Conservation (phyloP, 2,888 invertebrate species). For the Andrena trimmerana region DNA sequence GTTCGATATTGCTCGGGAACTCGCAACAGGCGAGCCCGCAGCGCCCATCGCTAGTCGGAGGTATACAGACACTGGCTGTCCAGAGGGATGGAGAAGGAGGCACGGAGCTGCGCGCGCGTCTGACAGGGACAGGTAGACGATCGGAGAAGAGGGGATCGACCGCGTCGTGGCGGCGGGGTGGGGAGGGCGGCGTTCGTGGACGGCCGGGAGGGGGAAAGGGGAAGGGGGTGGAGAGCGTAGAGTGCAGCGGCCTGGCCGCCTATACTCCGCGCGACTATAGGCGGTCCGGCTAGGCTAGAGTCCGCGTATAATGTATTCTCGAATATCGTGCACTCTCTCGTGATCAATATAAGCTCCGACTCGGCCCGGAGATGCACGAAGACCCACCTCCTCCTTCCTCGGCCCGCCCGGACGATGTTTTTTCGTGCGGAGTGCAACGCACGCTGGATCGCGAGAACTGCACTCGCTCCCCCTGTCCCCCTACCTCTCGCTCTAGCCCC, state of each 20-base stretch:
- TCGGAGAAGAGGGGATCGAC: conserved; percentile 17
- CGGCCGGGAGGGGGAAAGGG: not conserved
- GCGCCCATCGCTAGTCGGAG: conserved; percentile 36
- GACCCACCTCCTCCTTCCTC: conserved; percentile 70
- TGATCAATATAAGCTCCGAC: conserved; percentile 84
- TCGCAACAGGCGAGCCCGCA: conserved; percentile 9
- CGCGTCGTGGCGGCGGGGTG: not conserved
- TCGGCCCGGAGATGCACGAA: conserved; percentile 80
- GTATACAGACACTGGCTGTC: conserved; percentile 9
- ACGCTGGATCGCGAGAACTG: conserved; percentile 73
- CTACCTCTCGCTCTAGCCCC: not conserved
- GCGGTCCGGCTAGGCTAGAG: conserved; percentile 75
- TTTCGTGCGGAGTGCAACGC: conserved; percentile 74
- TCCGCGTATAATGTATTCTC: conserved; percentile 77
- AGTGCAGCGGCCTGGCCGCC: conserved; percentile 75
- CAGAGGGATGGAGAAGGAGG: conserved; percentile 7
- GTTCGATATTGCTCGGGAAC: conserved; percentile 19
- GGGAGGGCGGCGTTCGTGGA: conserved; percentile 9
- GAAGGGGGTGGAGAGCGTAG: conserved; percentile 25
- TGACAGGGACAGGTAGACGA: conserved; percentile 45
- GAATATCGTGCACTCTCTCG: conserved; percentile 81
- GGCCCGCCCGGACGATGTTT: conserved; percentile 63
- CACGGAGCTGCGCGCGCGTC: conserved; percentile 5
- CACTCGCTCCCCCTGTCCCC: conserved; percentile 44
- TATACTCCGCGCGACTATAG: conserved; percentile 74